Conservation (phyloP, 2,113 vertebrate species). For the Diphyllodes magnificus region DNA sequence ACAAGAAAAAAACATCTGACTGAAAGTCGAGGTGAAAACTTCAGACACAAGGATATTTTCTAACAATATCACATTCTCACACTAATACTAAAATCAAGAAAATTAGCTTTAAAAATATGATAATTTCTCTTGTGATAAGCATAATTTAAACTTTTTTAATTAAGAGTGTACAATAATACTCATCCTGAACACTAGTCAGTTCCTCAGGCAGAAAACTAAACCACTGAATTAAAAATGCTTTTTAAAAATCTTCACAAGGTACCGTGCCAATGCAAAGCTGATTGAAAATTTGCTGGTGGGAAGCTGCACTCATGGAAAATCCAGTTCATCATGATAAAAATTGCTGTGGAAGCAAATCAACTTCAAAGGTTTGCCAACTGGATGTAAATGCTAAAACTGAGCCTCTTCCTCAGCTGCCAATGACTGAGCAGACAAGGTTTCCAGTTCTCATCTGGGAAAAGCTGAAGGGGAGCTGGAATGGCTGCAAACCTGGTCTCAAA, state of each 20-base stretch:
- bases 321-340: neutral
- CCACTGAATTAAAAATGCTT: neutral
- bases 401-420: neutral
- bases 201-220: neutral
- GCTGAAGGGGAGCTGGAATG: neutral
- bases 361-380: neutral
- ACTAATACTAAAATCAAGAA: neutral
- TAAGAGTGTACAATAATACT: neutral
- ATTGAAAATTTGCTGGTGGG: neutral
- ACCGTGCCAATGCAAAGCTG: neutral
- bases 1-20: neutral
- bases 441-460: neutral
- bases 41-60: neutral
- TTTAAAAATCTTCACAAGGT: neutral
- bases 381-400: neutral
- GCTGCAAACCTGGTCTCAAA: neutral
- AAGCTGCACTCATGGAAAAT: conserved; percentile 7
- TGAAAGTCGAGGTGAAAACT: neutral
- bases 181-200: neutral
- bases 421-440: neutral
- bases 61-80: neutral
- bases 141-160: neutral
- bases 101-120: neutral
- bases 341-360: neutral
- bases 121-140: neutral